Conservation (phyloP, 2,888 invertebrate genomes). For the Listrodromus nycthemerus region DNA sequence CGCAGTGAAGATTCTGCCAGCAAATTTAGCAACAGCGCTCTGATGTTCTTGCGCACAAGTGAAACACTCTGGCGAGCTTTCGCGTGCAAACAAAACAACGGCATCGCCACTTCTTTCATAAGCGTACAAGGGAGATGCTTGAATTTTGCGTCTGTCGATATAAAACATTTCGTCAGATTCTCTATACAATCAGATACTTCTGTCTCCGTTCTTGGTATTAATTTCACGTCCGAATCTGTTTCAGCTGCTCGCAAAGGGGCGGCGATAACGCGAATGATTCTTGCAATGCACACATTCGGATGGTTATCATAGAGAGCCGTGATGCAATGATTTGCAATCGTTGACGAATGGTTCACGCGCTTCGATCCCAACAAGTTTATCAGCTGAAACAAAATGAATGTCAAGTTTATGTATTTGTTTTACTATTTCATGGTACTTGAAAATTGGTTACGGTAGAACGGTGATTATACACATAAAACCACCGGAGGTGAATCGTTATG, state of each 20-base stretch:
- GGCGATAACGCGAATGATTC: constrained; percentile 82
- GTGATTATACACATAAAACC: background rate
- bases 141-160: constrained; percentile 78
- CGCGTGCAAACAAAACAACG: constrained; percentile 78
- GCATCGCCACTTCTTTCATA: constrained; percentile 75
- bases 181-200: constrained; percentile 81
- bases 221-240: background rate
- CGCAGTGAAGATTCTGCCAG: constrained; percentile 69
- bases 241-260: constrained; percentile 74
- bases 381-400: constrained; percentile 83
- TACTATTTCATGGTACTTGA: background rate
- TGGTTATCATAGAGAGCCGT: constrained; percentile 86
- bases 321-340: constrained; percentile 87
- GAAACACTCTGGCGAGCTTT: constrained; percentile 75
- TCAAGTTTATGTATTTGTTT: background rate
- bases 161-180: constrained; percentile 81
- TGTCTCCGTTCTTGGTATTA: constrained; percentile 73
- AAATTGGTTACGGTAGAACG: background rate
- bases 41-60: constrained; percentile 72
- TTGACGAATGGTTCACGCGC: constrained; percentile 83
- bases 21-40: constrained; percentile 74
- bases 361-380: constrained; percentile 84
- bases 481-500: background rate
- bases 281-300: constrained; percentile 82
- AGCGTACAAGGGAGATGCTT: constrained; percentile 78